Evolutionary conservation across 2,888 invertebrate species (phyloP).

Genomic region (Troides helena): DNA sequence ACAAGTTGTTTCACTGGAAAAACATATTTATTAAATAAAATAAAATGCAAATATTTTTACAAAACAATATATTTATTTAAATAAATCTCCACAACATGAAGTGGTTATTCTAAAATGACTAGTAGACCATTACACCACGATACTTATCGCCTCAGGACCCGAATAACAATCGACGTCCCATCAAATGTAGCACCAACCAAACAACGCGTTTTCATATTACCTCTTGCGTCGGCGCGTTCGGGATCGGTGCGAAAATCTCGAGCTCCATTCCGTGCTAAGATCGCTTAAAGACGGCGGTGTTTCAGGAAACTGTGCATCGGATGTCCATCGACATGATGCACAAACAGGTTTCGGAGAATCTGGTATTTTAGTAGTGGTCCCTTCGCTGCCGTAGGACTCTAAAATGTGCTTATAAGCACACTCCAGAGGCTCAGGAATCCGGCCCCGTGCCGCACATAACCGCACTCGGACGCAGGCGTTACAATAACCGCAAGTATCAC

Average conservation of each 20-base stretch:
- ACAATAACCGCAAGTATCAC: slow-evolving; percentile 73
- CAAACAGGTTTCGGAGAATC: slow-evolving; percentile 61
- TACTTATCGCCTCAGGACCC: slow-evolving; percentile 7
- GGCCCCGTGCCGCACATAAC: slow-evolving; percentile 64
- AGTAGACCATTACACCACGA: slow-evolving; percentile 10
- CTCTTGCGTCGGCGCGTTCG: slow-evolving; percentile 66
- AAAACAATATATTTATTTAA: slow-evolving; percentile 24
- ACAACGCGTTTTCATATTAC: slow-evolving; percentile 44
- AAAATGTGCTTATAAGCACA: slow-evolving; percentile 76
- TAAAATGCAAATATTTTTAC: neutral
- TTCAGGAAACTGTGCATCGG: slow-evolving; percentile 73
- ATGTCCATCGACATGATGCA: slow-evolving; percentile 73
- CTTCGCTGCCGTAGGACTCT: slow-evolving; percentile 60
- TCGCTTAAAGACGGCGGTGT: slow-evolving; percentile 70
- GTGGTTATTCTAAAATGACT: slow-evolving; percentile 20
- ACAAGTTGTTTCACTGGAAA: too few relatives aligned
- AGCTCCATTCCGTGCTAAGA: slow-evolving; percentile 72
- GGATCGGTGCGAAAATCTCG: slow-evolving; percentile 60
- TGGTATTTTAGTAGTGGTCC: slow-evolving; percentile 49
- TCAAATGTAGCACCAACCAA: slow-evolving; percentile 12
- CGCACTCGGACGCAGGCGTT: slow-evolving; percentile 70
- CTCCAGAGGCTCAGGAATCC: slow-evolving; percentile 66
- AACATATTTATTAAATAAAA: neutral
- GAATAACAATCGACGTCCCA: slow-evolving; percentile 4
- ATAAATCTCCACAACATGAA: slow-evolving; percentile 16